Percentiles rank a stretch among this genome's conserved stretches.
Evolutionary conservation across 2,113 vertebrate species (phyloP).

Genomic region (Limanda limanda): DNA sequence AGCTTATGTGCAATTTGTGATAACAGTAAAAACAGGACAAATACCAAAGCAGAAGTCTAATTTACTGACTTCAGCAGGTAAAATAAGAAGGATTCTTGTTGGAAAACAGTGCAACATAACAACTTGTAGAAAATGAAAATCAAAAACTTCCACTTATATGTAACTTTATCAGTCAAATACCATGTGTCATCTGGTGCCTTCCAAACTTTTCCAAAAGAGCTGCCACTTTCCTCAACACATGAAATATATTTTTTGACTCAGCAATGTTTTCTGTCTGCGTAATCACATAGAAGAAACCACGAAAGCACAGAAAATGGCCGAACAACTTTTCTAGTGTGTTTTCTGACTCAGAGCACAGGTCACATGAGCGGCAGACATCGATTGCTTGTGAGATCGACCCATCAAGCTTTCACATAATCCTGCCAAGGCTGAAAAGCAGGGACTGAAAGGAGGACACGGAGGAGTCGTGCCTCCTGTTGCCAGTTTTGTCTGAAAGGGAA

Average conservation of each 20-base stretch:
- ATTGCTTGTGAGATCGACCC: background rate
- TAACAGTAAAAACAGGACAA: too few relatives aligned
- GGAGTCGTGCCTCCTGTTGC: background rate
- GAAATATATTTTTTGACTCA: background rate
- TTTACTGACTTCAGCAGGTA: too few relatives aligned
- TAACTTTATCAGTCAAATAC: too few relatives aligned
- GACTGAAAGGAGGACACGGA: background rate
- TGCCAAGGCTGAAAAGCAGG: slow-evolving; percentile 3
- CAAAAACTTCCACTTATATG: too few relatives aligned
- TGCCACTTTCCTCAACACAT: too few relatives aligned
- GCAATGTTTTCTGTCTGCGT: background rate
- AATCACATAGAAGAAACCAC: background rate
- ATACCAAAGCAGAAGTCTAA: too few relatives aligned
- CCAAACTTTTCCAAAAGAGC: too few relatives aligned
- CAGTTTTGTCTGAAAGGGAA: background rate
- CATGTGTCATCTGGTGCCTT: too few relatives aligned
- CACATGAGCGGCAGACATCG: slow-evolving; percentile 24
- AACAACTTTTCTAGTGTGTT: slow-evolving; percentile 4
- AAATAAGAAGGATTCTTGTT: too few relatives aligned
- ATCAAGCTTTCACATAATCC: background rate
- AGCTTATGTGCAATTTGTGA: too few relatives aligned
- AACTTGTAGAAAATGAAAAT: too few relatives aligned
- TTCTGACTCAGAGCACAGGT: slow-evolving; percentile 6
- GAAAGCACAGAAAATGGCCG: slow-evolving; percentile 8
- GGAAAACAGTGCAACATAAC: too few relatives aligned